Conservation (phyloP, 1,140 invertebrate species). For the Atta colombica region DNA sequence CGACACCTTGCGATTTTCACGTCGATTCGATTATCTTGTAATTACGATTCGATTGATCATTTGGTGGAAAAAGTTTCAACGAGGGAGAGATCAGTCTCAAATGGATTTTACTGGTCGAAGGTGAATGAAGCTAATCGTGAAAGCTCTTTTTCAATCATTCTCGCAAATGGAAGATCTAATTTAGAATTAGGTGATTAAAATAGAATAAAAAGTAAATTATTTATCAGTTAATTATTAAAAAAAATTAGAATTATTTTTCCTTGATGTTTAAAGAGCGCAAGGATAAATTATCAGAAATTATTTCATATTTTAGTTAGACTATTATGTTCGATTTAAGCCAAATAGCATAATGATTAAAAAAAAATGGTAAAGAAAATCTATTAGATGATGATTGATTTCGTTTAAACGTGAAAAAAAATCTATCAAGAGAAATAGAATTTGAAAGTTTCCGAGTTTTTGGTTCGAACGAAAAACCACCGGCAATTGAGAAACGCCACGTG, state of each 20-base stretch:
- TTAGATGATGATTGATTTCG: background rate
- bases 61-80: constrained; percentile 17
- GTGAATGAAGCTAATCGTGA: background rate
- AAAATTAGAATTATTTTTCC: background rate
- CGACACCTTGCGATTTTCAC: constrained; percentile 30
- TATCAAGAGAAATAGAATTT: constrained; percentile 32
- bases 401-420: background rate
- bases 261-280: background rate
- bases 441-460: constrained; percentile 11
- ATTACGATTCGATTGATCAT: background rate
- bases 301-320: background rate
- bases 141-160: constrained; percentile 23
- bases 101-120: constrained; percentile 9
- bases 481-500: constrained; percentile 34
- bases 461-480: background rate
- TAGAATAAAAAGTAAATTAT: background rate
- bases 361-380: background rate
- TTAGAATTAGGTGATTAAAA: background rate
- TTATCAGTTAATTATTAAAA: background rate
- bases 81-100: constrained; percentile 11
- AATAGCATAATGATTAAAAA: background rate
- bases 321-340: background rate
- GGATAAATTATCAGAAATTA: background rate
- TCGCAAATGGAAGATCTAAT: constrained; percentile 1
- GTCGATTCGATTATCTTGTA: background rate